A percentile compares a stretch with the other conserved stretches of the same genome.
Evolutionary conservation across 2,113 vertebrate genomes (phyloP).

Genomic region (Rousettus leschenaultii): DNA sequence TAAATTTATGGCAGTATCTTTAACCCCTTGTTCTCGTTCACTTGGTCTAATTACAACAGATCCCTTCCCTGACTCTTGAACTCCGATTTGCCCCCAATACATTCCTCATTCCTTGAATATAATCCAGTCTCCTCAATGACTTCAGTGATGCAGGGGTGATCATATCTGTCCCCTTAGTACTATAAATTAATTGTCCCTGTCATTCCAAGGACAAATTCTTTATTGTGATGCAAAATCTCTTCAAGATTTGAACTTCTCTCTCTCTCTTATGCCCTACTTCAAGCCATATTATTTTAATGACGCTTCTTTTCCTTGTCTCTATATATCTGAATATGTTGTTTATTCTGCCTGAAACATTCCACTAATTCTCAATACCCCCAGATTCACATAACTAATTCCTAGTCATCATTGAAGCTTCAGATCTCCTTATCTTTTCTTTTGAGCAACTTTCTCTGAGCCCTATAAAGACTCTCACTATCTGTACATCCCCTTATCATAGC

Average conservation of each 20-base stretch:
- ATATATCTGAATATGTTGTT: neutral
- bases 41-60: neutral
- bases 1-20: constrained; percentile 34
- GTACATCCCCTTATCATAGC: neutral
- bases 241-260: neutral
- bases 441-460: neutral
- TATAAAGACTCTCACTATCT: neutral
- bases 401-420: neutral
- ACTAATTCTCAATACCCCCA: neutral
- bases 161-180: neutral
- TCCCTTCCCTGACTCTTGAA: neutral
- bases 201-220: neutral
- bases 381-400: neutral
- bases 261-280: neutral
- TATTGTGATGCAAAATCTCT: neutral
- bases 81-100: neutral
- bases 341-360: neutral
- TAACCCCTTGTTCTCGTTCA: neutral
- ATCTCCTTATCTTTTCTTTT: neutral
- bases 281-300: neutral
- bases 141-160: neutral
- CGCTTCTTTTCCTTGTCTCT: neutral
- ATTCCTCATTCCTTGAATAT: neutral
- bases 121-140: neutral
- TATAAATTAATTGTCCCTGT: constrained; percentile 4